Percentiles rank a stretch among this genome's conserved stretches.
Conservation (phyloP, 37 sponge, comb jelly and placozoan species). For the Agelas oroides region DNA sequence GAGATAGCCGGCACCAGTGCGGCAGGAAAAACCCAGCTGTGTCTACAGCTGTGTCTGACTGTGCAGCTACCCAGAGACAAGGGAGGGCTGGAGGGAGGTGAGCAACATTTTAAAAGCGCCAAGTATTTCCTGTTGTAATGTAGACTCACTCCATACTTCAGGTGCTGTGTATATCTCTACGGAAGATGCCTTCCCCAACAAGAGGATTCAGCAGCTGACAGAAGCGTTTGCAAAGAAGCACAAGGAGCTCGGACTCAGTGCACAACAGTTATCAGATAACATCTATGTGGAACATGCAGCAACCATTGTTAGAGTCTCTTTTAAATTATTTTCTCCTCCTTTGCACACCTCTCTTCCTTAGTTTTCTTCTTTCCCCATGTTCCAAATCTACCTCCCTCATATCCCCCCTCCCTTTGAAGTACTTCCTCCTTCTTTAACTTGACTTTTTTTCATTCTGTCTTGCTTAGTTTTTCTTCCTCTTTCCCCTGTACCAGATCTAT, state of each 20-base stretch:
- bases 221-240: slow-evolving; percentile 42
- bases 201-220: slow-evolving; percentile 77
- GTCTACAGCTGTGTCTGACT: slow-evolving; percentile 89
- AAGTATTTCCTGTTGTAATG: too few relatives aligned
- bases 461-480: too few relatives aligned
- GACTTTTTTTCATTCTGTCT: too few relatives aligned
- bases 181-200: slow-evolving; percentile 90
- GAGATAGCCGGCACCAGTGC: slow-evolving; percentile 92
- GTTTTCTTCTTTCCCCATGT: not conserved
- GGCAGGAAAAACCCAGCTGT: slow-evolving; percentile 94
- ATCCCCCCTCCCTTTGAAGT: too few relatives aligned
- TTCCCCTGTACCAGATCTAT: too few relatives aligned
- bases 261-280: slow-evolving; percentile 49
- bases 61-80: slow-evolving; percentile 79
- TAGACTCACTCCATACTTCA: not conserved
- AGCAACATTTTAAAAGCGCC: too few relatives aligned
- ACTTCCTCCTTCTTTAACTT: too few relatives aligned
- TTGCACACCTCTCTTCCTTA: not conserved
- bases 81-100: slow-evolving; percentile 74
- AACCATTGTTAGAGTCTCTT: slow-evolving; percentile 68
- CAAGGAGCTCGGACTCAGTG: not conserved
- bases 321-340: not conserved
- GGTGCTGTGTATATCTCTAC: slow-evolving; percentile 89
- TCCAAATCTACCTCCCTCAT: not conserved
- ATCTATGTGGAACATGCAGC: slow-evolving; percentile 72